phyloP scores from a whole-genome alignment of 2,888 invertebrate genomes.

The Tetanocera ferruginea region DNA sequence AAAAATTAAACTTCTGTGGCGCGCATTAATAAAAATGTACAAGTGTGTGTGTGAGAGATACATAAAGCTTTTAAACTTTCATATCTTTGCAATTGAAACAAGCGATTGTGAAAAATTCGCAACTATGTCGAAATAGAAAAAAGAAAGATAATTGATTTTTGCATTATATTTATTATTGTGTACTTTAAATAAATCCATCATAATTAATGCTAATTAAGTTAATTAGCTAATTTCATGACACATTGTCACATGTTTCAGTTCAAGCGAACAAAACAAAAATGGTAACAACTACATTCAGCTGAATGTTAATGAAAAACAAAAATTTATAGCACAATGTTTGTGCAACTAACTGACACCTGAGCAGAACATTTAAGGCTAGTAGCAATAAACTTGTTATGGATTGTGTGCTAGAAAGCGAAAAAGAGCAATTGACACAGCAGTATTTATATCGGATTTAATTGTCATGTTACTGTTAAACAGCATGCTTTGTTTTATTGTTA shows the following conservation, averaged over 20 bases:
- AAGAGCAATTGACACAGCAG: too few relatives aligned
- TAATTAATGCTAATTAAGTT: constrained; percentile 12
- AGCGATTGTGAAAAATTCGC: background rate
- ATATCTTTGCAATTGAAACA: too few relatives aligned
- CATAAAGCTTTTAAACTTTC: too few relatives aligned
- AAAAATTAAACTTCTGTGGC: background rate
- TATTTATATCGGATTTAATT: background rate
- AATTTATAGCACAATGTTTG: too few relatives aligned
- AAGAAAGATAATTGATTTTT: background rate
- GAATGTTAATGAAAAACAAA: background rate
- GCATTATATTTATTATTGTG: background rate
- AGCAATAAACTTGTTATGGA: too few relatives aligned
- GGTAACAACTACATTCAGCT: background rate
- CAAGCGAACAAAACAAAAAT: background rate
- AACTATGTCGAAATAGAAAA: background rate
- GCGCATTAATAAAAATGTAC: background rate
- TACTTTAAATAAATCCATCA: constrained; percentile 12
- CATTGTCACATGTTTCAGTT: constrained; percentile 20
- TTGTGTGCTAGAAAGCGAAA: too few relatives aligned
- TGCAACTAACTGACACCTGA: too few relatives aligned
- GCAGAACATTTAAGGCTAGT: too few relatives aligned
- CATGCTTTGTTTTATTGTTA: background rate
- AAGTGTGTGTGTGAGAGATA: too few relatives aligned
- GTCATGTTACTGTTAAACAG: constrained; percentile 22
- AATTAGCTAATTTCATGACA: background rate